Percentiles rank a stretch among this genome's conserved stretches.
These are phyloP conservation scores for Drosophila micromelanica DNA, from an alignment of 1,140 invertebrate species.

Conservation along the genomic window DNA sequence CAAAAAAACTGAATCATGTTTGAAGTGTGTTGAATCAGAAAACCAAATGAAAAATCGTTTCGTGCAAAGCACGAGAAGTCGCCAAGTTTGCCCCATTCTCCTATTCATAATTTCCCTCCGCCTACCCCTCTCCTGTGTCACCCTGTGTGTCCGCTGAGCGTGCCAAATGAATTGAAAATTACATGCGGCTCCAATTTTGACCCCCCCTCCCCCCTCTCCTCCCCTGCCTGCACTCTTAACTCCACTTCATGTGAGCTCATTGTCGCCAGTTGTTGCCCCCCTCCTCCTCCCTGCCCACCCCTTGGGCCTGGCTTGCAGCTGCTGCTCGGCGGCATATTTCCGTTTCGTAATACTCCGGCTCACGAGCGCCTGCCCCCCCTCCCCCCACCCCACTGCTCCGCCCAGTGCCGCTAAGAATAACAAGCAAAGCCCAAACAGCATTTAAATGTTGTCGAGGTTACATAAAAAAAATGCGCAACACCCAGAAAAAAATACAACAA, in stretches of 20 bases:
- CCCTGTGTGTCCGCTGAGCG: constrained; percentile 36
- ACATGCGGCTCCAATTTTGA: constrained; percentile 68
- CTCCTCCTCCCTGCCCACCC: neutral
- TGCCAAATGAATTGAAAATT: constrained; percentile 81
- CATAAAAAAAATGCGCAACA: constrained; percentile 53
- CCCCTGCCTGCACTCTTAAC: constrained; percentile 10
- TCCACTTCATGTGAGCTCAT: constrained; percentile 65
- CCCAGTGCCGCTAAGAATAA: constrained; percentile 30
- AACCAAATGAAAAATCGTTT: constrained; percentile 75
- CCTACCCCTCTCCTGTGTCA: no score
- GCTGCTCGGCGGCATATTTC: constrained; percentile 58
- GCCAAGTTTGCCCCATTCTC: constrained; percentile 36
- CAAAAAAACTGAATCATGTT: constrained; percentile 29
- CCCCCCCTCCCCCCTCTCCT: constrained; percentile 3
- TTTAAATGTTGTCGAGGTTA: constrained; percentile 61
- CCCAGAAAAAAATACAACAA: constrained; percentile 5
- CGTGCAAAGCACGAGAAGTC: constrained; percentile 76
- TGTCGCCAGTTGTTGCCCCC: constrained; percentile 39
- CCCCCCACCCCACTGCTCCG: neutral
- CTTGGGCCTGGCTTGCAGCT: constrained; percentile 5
- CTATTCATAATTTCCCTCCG: constrained; percentile 1
- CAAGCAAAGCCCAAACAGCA: constrained; percentile 35
- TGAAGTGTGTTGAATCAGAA: constrained; percentile 41
- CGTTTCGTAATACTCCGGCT: constrained; percentile 74
- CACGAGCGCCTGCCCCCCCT: constrained; percentile 15